Percentiles rank a stretch among this genome's conserved stretches.
These are phyloP conservation scores for Rhynchomys soricoides DNA, from an alignment of 2,113 vertebrate genomes.

Conservation along the genomic window DNA sequence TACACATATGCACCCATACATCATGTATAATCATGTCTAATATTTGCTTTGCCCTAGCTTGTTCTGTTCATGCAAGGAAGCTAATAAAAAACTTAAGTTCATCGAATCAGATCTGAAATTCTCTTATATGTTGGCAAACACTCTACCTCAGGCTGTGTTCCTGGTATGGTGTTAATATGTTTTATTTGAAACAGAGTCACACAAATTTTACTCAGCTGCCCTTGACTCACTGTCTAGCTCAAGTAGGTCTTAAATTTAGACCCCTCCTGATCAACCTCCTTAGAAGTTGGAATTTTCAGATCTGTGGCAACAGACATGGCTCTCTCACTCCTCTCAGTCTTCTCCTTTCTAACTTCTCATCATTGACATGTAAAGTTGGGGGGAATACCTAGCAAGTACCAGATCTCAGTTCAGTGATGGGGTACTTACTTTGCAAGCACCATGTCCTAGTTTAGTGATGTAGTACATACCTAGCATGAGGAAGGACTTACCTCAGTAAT, in stretches of 20 bases:
- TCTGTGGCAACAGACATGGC: background rate
- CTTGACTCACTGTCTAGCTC: background rate
- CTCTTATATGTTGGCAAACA: no score
- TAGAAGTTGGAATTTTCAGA: background rate
- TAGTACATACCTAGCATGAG: background rate
- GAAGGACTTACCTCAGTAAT: background rate
- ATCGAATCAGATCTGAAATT: background rate
- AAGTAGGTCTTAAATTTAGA: background rate
- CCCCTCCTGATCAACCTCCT: background rate
- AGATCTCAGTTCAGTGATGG: background rate
- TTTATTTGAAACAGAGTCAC: background rate
- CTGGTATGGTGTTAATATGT: no score
- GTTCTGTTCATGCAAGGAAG: background rate
- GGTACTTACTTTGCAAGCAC: background rate
- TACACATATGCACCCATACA: no score
- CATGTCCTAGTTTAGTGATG: no score
- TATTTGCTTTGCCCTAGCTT: background rate
- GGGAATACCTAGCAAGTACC: background rate
- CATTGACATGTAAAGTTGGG: background rate
- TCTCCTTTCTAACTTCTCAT: background rate
- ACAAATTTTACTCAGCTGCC: background rate
- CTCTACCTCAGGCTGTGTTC: no score
- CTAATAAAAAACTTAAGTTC: background rate
- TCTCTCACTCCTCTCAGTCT: no score
- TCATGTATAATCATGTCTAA: background rate